Percentiles rank a stretch among this genome's conserved stretches.
phyloP scores from a whole-genome alignment of 30 jellyfish, hydroid and myxozoan species.

The Turritopsis dohrnii region DNA sequence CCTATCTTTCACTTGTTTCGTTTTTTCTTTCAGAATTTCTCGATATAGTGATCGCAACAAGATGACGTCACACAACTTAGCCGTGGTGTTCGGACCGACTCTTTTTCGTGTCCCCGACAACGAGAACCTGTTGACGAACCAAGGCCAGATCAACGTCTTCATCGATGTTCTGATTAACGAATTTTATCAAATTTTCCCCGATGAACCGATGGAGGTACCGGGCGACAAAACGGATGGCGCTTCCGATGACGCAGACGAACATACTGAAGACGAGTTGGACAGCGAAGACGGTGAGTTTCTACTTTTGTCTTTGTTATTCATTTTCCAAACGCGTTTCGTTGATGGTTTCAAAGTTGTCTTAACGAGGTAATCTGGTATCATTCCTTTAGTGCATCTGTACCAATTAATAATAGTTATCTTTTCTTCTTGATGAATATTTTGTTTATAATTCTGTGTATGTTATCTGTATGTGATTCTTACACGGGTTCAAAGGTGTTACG shows the following conservation, averaged over 20 bases:
- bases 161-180: conserved; percentile 75
- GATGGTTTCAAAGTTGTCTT: background rate
- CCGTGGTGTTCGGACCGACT: conserved; percentile 98
- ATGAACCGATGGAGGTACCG: conserved; percentile 53
- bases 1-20: too few species aligned
- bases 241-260: conserved; percentile 65
- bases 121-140: conserved; percentile 74
- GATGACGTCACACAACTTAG: conserved; percentile 84
- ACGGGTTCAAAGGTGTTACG: too few species aligned
- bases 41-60: conserved; percentile 67
- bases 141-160: conserved; percentile 88
- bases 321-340: background rate
- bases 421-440: too few species aligned
- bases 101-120: conserved; percentile 90
- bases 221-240: conserved; percentile 34
- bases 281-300: conserved; percentile 90
- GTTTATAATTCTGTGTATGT: too few species aligned
- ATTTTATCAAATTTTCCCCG: conserved; percentile 65
- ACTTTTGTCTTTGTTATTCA: background rate
- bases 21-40: conserved; percentile 79
- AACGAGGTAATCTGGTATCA: background rate
- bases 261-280: conserved; percentile 75
- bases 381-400: too few species aligned
- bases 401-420: too few species aligned
- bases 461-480: too few species aligned